Conservation (phyloP, 2,888 invertebrate species). For the Dicycla oo region DNA sequence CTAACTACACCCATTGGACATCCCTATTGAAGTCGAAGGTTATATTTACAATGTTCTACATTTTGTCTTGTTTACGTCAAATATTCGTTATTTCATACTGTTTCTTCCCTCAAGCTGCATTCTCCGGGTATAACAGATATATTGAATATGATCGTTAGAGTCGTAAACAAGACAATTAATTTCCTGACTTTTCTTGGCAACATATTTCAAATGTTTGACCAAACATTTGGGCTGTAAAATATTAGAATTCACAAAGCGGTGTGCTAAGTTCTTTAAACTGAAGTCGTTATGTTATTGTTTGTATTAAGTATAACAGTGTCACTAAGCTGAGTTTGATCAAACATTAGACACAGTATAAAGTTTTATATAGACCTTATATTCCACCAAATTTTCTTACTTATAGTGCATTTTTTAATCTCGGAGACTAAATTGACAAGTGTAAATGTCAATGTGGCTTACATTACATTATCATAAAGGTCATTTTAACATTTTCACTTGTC, state of each 20-base stretch:
- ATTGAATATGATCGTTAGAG: background rate
- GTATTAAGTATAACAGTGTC: slow-evolving; percentile 20
- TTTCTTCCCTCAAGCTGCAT: background rate
- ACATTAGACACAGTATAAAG: slow-evolving; percentile 54
- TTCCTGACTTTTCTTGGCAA: slow-evolving; percentile 55
- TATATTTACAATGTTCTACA: slow-evolving; percentile 71
- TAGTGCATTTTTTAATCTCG: no score
- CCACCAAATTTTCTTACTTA: slow-evolving; percentile 33
- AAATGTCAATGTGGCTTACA: no score
- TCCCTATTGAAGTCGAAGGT: slow-evolving; percentile 68
- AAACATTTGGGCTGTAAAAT: slow-evolving; percentile 60
- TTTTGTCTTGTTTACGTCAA: slow-evolving; percentile 52
- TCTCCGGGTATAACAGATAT: background rate
- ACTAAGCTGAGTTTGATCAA: slow-evolving; percentile 60
- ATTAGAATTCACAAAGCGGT: slow-evolving; percentile 34
- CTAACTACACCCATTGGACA: slow-evolving; percentile 78
- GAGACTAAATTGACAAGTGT: no score
- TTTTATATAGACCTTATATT: slow-evolving; percentile 35
- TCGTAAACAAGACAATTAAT: slow-evolving; percentile 59
- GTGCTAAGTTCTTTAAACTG: slow-evolving; percentile 35
- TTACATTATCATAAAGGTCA: no score
- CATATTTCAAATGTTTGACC: slow-evolving; percentile 63
- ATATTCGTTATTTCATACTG: background rate
- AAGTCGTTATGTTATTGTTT: slow-evolving; percentile 15
- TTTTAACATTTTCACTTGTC: no score